These are phyloP conservation scores for Erythrocercus mccallii DNA, from an alignment of 2,113 vertebrate species.

Conservation along the genomic window DNA sequence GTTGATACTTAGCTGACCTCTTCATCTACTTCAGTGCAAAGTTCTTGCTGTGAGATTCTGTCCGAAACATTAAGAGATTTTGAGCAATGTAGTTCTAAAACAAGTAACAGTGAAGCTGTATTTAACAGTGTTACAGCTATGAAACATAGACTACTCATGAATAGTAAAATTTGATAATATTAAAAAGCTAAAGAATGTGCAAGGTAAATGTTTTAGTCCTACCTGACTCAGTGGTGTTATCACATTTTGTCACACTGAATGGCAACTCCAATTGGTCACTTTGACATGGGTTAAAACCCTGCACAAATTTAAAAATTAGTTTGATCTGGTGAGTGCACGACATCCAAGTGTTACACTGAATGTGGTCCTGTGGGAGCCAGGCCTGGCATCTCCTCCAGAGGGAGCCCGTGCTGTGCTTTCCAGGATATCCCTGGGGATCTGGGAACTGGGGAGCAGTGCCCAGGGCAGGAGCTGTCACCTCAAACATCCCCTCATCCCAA, in stretches of 20 bases:
- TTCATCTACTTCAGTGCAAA: background rate
- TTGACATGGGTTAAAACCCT: background rate
- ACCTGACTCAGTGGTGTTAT: background rate
- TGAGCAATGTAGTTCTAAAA: background rate
- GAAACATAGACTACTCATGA: background rate
- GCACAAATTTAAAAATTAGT: background rate
- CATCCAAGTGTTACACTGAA: background rate
- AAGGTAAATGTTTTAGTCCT: background rate
- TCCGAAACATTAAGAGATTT: background rate
- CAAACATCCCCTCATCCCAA: background rate
- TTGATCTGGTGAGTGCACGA: background rate
- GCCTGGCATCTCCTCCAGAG: background rate
- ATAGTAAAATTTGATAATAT: background rate
- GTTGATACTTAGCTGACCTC: background rate
- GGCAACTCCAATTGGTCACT: background rate
- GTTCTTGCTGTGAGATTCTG: background rate
- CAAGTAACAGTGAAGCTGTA: background rate
- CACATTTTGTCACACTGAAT: background rate
- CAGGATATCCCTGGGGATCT: background rate
- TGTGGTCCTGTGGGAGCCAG: background rate
- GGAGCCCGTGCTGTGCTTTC: background rate
- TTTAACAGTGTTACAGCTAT: background rate
- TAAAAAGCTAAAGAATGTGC: background rate
- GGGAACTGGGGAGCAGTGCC: background rate
- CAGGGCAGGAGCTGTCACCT: background rate